Base-by-base conservation (phyloP, 1,140 invertebrate species). In the Gryon sp. region DNA sequence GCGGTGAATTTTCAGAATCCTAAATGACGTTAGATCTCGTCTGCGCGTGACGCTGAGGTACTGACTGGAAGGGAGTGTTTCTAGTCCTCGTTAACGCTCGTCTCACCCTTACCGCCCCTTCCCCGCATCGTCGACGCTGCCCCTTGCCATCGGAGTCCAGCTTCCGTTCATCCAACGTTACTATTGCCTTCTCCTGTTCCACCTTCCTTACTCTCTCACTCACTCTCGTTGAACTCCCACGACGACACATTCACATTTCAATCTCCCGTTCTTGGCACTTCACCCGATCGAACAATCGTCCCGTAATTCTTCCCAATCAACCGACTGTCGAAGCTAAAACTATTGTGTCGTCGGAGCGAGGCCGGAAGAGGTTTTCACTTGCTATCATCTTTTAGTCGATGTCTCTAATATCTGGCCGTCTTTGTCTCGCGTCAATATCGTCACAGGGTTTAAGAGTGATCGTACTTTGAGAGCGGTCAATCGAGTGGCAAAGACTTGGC, bases 221-320 rank as follows among this genome's bases (percentile, higher is more conserved):
- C n/a, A n/a, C n/a, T n/a, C n/a, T n/a, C 53, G 8, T 24, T 28
- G 30, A 18, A 46, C 36, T 45, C 32, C 46, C 40, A 26, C 63
- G 46, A 52, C 41, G 53, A 68, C 63, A 74, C 66, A 59, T 70
- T 70, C 65, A 32, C 62, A 66, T 68, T 76, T 76, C 57, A 76
- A 75, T 73, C 75, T 76, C 62, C 74, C 53, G 68, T 81, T 76
- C 40, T 73, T 78, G 76, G 76, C 79, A 75, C 79, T 82, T 80
- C 66, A 82, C 52, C 52, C 77, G 46, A 50, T 62, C 79, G 81
- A 82, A 87, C 84, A 87, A 87, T 88, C 84, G 82, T 59, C 70
- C 63, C 79, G 83, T 85, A 85, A 87, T 86, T 85, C 82, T 85
- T 86, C 76, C 83, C 83, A 84, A 87, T 88, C 86, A 86, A 83